These are phyloP conservation scores for Emydura subglobosa DNA, from an alignment of 2,113 vertebrate genomes.

Conservation along the genomic window DNA sequence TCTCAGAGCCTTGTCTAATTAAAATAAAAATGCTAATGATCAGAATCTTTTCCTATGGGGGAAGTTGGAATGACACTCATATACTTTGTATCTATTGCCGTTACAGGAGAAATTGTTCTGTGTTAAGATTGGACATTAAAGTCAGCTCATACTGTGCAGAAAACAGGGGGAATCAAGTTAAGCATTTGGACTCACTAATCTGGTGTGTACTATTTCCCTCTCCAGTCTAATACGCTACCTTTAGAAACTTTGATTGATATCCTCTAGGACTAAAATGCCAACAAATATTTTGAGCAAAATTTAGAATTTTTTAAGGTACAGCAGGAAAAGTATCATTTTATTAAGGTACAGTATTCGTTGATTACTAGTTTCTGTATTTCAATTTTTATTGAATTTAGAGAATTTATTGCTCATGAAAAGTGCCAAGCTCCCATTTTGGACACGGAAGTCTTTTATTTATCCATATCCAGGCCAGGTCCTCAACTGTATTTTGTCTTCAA, in stretches of 20 bases:
- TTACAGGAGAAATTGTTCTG: slow-evolving; percentile 64
- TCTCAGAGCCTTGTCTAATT: slow-evolving; percentile 36
- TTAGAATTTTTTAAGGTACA: not conserved
- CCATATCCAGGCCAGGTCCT: slow-evolving; percentile 37
- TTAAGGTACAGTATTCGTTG: not conserved
- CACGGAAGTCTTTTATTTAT: fast-evolving
- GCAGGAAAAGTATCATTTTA: not conserved
- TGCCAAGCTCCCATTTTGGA: not conserved
- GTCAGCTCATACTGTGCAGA: slow-evolving; percentile 64
- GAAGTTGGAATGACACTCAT: slow-evolving; percentile 29
- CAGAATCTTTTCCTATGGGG: slow-evolving; percentile 31
- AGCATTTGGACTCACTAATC: slow-evolving; percentile 48
- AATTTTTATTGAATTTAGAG: not conserved
- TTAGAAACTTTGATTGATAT: not conserved
- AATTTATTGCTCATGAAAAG: not conserved
- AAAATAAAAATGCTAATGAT: slow-evolving; percentile 50
- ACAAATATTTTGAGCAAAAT: not conserved
- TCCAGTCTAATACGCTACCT: not conserved
- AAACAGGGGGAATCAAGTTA: slow-evolving; percentile 62
- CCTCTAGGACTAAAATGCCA: slow-evolving; percentile 17
- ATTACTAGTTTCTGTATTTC: not conserved
- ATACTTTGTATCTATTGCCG: slow-evolving; percentile 52
- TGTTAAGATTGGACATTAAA: slow-evolving; percentile 69
- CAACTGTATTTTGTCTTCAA: slow-evolving; percentile 49
- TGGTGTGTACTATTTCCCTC: slow-evolving; percentile 24